These are phyloP conservation scores for Cheirogaleus major DNA, from an alignment of 2,797 vertebrate genomes.

Conservation along the genomic window DNA sequence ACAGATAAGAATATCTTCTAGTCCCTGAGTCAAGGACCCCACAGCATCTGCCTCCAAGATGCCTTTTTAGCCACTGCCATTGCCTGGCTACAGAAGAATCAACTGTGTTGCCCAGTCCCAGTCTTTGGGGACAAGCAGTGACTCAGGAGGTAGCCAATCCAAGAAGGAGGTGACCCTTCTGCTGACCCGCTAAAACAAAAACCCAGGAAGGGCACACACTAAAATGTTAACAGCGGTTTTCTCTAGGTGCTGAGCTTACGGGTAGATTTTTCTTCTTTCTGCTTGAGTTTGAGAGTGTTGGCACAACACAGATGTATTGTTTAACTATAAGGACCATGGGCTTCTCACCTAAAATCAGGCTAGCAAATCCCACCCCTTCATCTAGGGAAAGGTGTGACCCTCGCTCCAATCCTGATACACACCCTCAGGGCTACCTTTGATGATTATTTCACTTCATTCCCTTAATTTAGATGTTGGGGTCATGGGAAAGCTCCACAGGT, in stretches of 20 bases:
- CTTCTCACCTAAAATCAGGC: slow-evolving; percentile 1
- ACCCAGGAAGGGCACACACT: not conserved
- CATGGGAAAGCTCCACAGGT: not conserved
- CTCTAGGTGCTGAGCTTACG: not conserved
- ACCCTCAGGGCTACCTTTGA: not conserved
- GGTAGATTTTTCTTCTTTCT: slow-evolving; percentile 40
- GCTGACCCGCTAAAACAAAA: slow-evolving; percentile 19
- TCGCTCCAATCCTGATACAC: not conserved
- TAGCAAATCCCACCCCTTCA: not conserved
- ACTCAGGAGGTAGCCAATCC: not conserved
- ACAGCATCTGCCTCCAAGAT: not conserved
- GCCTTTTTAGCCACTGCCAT: not conserved
- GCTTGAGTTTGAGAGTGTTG: not conserved
- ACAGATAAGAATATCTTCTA: slow-evolving; percentile 29
- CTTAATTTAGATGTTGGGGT: not conserved
- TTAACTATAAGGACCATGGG: not conserved
- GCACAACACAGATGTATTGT: not conserved
- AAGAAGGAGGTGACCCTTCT: not conserved
- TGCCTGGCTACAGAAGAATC: not conserved
- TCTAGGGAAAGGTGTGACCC: not conserved
- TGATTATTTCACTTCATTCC: not conserved
- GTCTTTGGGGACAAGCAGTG: not conserved
- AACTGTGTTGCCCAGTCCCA: not conserved
- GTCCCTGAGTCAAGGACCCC: not conserved
- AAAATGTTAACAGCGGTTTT: slow-evolving; percentile 12